These are phyloP conservation scores for Centropristis striata DNA, from an alignment of 2,113 vertebrate genomes.

Conservation along the genomic window DNA sequence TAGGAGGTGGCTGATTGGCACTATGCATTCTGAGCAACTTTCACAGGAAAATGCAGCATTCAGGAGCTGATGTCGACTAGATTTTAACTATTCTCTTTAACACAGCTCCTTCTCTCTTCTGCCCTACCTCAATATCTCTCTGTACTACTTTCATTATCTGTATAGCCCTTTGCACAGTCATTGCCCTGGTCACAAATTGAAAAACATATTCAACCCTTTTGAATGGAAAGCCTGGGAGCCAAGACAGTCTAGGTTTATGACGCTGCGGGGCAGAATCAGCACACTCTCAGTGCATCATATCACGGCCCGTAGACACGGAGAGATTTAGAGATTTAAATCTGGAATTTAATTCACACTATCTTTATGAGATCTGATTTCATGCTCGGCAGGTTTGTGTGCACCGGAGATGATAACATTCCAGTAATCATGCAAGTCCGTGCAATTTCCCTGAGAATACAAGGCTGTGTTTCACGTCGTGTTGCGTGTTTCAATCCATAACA, in stretches of 20 bases:
- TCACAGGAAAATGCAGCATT: conserved; percentile 19
- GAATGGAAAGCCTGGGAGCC: not conserved
- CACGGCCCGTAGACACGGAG: not conserved
- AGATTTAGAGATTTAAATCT: conserved; percentile 54
- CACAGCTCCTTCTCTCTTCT: not conserved
- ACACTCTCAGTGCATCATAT: conserved; percentile 32
- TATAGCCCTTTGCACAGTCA: not conserved
- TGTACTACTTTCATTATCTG: conserved; percentile 21
- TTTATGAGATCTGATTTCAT: conserved; percentile 70
- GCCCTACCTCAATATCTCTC: not conserved
- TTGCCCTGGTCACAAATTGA: conserved; percentile 9
- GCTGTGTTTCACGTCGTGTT: conserved; percentile 14
- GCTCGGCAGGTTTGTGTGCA: conserved; percentile 47
- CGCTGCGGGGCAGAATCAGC: conserved; percentile 14
- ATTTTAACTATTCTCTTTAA: conserved; percentile 41
- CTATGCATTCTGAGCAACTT: conserved; percentile 7
- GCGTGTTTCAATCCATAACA: conserved; percentile 21
- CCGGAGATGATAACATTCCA: conserved; percentile 30
- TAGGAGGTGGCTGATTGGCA: conserved; percentile 45
- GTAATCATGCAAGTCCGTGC: conserved; percentile 45
- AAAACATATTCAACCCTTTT: conserved; percentile 13
- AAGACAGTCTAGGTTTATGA: conserved; percentile 13
- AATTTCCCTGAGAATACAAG: conserved; percentile 32
- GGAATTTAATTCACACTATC: conserved; percentile 56
- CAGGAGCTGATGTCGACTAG: not conserved